A percentile compares a stretch with the other conserved stretches of the same genome.
Conservation (phyloP, 2,888 invertebrate species). For the Cheilosia vulpina region DNA sequence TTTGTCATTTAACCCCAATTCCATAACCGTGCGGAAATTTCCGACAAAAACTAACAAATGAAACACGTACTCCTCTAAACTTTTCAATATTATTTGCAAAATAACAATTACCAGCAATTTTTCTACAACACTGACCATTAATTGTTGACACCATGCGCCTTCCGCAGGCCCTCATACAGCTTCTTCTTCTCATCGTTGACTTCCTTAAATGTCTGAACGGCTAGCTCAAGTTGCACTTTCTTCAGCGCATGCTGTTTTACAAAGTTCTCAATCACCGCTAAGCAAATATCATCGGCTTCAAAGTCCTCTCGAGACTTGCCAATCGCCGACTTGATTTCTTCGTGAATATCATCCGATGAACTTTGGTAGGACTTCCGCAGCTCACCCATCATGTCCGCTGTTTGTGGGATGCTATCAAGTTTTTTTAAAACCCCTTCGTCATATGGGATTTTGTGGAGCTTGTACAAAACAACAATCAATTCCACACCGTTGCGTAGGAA, state of each 20-base stretch:
- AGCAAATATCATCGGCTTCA: slow-evolving; percentile 84
- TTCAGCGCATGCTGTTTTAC: slow-evolving; percentile 86
- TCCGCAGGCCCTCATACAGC: slow-evolving; percentile 86
- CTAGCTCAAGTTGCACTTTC: slow-evolving; percentile 88
- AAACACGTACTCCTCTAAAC: background rate
- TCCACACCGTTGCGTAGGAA: slow-evolving; percentile 86
- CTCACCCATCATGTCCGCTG: slow-evolving; percentile 77
- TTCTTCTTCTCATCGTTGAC: slow-evolving; percentile 86
- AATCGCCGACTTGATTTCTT: slow-evolving; percentile 85
- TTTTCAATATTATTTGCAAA: slow-evolving; percentile 34
- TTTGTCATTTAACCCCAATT: too few species aligned
- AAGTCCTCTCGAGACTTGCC: slow-evolving; percentile 85
- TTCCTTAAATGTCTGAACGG: slow-evolving; percentile 89
- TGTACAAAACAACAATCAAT: slow-evolving; percentile 85
- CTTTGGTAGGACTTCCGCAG: slow-evolving; percentile 76
- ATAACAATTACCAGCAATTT: slow-evolving; percentile 6
- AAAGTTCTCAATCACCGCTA: slow-evolving; percentile 86
- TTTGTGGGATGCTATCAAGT: slow-evolving; percentile 76
- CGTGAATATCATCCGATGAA: slow-evolving; percentile 81
- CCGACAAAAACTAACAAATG: background rate
- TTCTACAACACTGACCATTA: slow-evolving; percentile 11
- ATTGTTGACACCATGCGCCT: slow-evolving; percentile 86
- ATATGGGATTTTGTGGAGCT: slow-evolving; percentile 84
- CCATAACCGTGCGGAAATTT: background rate
- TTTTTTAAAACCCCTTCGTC: slow-evolving; percentile 77